These are phyloP conservation scores for Acipenser ruthenus DNA, from an alignment of 2,797 vertebrate species.

Conservation along the genomic window DNA sequence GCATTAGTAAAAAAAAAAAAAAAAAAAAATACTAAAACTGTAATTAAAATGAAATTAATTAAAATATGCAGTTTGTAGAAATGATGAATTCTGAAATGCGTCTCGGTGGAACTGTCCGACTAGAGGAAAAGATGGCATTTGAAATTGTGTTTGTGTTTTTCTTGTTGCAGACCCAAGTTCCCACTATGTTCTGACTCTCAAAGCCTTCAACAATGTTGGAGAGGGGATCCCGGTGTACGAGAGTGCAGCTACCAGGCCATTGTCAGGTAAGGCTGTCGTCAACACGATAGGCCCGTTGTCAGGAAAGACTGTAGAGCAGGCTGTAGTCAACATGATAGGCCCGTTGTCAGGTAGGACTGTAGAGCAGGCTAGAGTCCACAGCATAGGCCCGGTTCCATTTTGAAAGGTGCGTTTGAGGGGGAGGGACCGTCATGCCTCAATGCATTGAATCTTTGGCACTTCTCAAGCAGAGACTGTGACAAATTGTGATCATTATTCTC, in stretches of 20 bases:
- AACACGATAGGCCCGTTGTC: too few species aligned
- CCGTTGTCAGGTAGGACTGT: too few species aligned
- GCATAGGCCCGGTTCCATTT: too few species aligned
- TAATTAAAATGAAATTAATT: conserved; percentile 34
- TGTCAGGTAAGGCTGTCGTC: conserved; percentile 58
- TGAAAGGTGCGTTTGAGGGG: too few species aligned
- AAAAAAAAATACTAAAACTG: conserved; percentile 7
- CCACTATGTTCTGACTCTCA: conserved; percentile 93
- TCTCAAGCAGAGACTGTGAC: too few species aligned
- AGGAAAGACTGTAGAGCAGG: conserved; percentile 45
- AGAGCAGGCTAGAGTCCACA: too few species aligned
- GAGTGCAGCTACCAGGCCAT: conserved; percentile 87
- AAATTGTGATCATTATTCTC: too few species aligned
- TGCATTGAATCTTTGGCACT: too few species aligned
- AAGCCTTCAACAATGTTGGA: conserved; percentile 90
- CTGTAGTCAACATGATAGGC: too few species aligned
- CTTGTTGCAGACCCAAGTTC: conserved; percentile 81
- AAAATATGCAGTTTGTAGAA: conserved; percentile 36
- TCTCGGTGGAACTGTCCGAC: conserved; percentile 46
- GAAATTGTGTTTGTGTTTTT: conserved; percentile 12
- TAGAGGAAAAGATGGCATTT: conserved; percentile 34
- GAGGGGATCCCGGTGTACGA: conserved; percentile 95
- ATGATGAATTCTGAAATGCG: conserved; percentile 36
- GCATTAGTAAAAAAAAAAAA: not conserved
- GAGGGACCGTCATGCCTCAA: too few species aligned